Base-by-base conservation (phyloP, 2,113 vertebrate genomes). In the Panthera uncia region DNA sequence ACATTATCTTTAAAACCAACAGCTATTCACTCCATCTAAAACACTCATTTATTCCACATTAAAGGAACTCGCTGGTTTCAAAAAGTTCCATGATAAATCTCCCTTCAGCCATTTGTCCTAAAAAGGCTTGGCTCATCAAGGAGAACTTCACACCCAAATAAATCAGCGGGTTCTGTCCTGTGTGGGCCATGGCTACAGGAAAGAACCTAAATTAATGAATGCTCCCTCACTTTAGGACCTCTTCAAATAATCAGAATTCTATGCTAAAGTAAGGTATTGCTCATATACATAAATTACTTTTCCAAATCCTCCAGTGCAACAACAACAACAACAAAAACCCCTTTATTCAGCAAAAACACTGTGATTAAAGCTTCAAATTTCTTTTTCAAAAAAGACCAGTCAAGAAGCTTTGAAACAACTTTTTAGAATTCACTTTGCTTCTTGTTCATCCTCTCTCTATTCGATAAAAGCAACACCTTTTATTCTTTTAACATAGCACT, bases 201-300 rank as follows among this genome's bases (percentile, higher is more conserved):
- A 1, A 91, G 50, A 69, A 76, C 4, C 61, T 69, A 78, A 36
- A 79, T 33, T 78, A 45, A 69, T 73, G 7, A 41, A n/a, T 14
- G 14, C n/a, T 9, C 73, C 33, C 29, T 81, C 45, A 61, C 95
- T 97, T 79, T 55, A 66, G 91, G 95, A 81, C 82, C 97, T 71
- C 85, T 82, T 63, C 0, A 1, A 41, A 50, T 36, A 52, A 90
- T 78, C 98, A 96, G 7, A 96, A 91, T 84, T 85, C 45, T 74
- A 76, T 18, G 95, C 84, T 78, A 71, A 95, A 95, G 66, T 3
- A 1, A 96, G n/a, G 27, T 33, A 13, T 57, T 15, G 16, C 6
- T 78, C 33, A 69, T 8, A 80, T 0, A 78, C 27, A 31, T n/a
- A 90, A 71, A 71, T 71, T 63, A 85, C 52, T 52, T 96, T 78